Conservation (phyloP, 2,113 vertebrate genomes). For the Capreolus pygargus region DNA sequence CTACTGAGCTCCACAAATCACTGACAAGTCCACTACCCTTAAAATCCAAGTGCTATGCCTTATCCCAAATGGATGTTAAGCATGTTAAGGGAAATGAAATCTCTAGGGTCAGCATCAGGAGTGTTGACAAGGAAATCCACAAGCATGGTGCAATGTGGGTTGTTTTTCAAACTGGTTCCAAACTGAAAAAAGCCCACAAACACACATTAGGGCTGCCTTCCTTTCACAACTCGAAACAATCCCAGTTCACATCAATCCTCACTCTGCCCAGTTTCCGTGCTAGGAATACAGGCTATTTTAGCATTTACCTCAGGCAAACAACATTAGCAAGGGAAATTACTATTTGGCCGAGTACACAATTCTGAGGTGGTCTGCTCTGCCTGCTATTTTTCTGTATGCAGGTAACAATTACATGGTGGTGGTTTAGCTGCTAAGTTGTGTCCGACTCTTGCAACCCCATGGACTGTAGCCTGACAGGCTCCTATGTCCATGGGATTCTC, state of each 20-base stretch:
- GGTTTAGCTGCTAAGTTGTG: neutral
- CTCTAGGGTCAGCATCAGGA: constrained; percentile 16
- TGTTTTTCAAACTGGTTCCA: neutral
- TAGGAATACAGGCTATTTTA: neutral
- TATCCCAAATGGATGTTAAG: neutral
- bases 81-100: constrained; percentile 45
- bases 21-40: neutral
- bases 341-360: neutral
- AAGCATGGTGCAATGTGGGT: neutral
- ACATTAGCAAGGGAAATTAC: neutral
- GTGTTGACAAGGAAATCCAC: constrained; percentile 40
- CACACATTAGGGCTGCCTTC: neutral
- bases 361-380: neutral
- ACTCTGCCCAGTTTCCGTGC: neutral
- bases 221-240: neutral
- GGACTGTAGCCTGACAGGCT: neutral
- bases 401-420: neutral
- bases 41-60: neutral
- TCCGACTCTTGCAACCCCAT: neutral
- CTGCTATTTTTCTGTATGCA: neutral
- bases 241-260: neutral
- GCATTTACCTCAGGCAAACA: neutral
- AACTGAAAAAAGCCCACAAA: neutral
- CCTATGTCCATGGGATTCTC: neutral
- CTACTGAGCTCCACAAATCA: constrained; percentile 2